Percentiles rank a stretch among this genome's conserved stretches.
Evolutionary conservation across 2,888 invertebrate species (phyloP).

Genomic region (Pterostichus madidus): DNA sequence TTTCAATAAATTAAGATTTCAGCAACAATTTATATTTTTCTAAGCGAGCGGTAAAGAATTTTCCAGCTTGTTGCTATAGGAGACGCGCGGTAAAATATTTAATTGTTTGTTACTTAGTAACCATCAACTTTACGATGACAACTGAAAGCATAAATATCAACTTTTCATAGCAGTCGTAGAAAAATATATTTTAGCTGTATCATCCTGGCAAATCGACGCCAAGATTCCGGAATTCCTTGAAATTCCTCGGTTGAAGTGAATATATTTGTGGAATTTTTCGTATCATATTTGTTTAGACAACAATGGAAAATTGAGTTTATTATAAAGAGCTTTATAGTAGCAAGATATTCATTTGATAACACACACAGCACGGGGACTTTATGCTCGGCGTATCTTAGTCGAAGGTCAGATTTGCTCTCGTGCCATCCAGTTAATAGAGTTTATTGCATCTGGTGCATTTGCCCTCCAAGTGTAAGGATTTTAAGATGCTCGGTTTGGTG

Average conservation of each 20-base stretch:
- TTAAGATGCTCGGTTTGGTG: slow-evolving; percentile 46
- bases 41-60: too few relatives aligned
- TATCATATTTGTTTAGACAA: not conserved
- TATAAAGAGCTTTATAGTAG: slow-evolving; percentile 21
- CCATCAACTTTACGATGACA: too few relatives aligned
- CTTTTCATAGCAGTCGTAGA: too few relatives aligned
- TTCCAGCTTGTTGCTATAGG: too few relatives aligned
- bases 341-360: slow-evolving; percentile 21
- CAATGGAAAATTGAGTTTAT: slow-evolving; percentile 39
- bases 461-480: slow-evolving; percentile 58
- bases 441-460: slow-evolving; percentile 60
- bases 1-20: too few relatives aligned
- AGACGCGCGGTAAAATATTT: too few relatives aligned
- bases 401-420: slow-evolving; percentile 42
- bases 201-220: too few relatives aligned
- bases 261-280: not conserved
- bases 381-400: slow-evolving; percentile 9
- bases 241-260: not conserved
- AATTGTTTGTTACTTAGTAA: too few relatives aligned
- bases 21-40: too few relatives aligned
- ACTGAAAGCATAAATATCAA: too few relatives aligned
- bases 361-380: not conserved
- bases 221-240: too few relatives aligned
- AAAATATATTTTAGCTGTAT: too few relatives aligned
- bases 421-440: slow-evolving; percentile 45